These are phyloP conservation scores for Microtus pennsylvanicus DNA, from an alignment of 2,113 vertebrate species.

Conservation along the genomic window DNA sequence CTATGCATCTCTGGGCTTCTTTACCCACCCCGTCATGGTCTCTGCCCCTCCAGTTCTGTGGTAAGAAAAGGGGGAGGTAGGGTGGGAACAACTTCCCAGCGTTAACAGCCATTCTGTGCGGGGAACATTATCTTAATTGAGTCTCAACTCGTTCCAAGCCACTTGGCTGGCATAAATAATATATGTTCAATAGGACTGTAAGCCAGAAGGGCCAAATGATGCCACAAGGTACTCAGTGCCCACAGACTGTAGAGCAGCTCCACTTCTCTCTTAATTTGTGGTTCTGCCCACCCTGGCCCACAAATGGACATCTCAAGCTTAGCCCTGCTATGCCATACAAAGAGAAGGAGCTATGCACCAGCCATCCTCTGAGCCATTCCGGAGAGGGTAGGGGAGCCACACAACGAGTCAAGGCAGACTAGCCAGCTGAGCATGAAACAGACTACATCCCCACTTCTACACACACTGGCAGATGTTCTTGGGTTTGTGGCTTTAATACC, in stretches of 20 bases:
- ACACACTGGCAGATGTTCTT: background rate
- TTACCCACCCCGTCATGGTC: background rate
- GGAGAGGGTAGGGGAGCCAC: background rate
- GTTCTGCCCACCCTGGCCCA: background rate
- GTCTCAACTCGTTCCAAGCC: constrained; percentile 58
- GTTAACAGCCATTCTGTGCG: constrained; percentile 19
- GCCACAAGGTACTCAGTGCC: background rate
- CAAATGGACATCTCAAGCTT: background rate
- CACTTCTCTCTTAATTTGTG: background rate
- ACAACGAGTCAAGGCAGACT: accelerated
- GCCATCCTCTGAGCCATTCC: background rate
- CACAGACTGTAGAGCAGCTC: background rate
- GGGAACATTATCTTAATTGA: constrained; percentile 60
- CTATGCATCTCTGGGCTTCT: background rate
- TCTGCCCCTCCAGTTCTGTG: background rate
- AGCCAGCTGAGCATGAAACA: background rate
- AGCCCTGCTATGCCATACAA: background rate
- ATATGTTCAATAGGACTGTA: constrained; percentile 53
- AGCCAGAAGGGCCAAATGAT: background rate
- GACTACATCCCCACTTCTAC: accelerated
- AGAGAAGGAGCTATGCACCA: background rate
- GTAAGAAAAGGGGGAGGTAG: background rate
- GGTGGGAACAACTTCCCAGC: constrained; percentile 48
- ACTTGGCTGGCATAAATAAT: constrained; percentile 69
- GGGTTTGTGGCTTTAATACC: constrained; percentile 54